Percentiles rank a stretch among this genome's conserved stretches.
phyloP scores from a whole-genome alignment of 2,888 invertebrate genomes.

The Eurois occulta region DNA sequence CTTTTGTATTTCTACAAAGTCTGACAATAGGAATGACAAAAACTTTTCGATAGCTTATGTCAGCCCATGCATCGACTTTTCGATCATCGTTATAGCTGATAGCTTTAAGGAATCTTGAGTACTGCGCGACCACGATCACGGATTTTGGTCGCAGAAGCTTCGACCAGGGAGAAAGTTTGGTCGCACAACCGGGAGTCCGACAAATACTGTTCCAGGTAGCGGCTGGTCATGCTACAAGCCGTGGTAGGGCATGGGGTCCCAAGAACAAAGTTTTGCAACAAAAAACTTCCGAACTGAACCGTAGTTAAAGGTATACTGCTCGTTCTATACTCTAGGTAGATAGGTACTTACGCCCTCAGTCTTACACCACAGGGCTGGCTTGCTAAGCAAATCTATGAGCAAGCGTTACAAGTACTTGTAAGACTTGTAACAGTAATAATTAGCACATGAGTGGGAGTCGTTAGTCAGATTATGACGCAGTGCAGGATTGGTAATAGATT shows the following conservation, averaged over 20 bases:
- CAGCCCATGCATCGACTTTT: too few species aligned
- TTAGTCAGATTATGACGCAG: constrained; percentile 61
- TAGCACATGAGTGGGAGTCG: constrained; percentile 55
- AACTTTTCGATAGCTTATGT: not conserved
- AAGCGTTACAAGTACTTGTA: constrained; percentile 48
- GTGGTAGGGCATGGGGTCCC: too few species aligned
- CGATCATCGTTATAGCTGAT: not conserved
- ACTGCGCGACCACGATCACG: not conserved
- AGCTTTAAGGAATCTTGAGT: too few species aligned
- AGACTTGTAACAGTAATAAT: constrained; percentile 39
- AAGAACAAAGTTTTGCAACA: too few species aligned
- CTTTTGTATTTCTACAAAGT: not conserved
- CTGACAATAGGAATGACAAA: not conserved
- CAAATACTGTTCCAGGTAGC: too few species aligned
- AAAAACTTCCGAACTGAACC: not conserved
- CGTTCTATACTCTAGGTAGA: not conserved
- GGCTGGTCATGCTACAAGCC: too few species aligned
- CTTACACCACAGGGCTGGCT: constrained; percentile 49
- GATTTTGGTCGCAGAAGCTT: not conserved
- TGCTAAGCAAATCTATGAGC: constrained; percentile 50
- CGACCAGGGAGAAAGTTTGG: too few species aligned
- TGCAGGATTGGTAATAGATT: constrained; percentile 44
- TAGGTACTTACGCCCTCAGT: constrained; percentile 46
- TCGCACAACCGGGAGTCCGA: too few species aligned
- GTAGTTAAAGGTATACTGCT: constrained; percentile 1